phyloP scores from a whole-genome alignment of 1,140 invertebrate genomes.

The Matsumurasca onukii region DNA sequence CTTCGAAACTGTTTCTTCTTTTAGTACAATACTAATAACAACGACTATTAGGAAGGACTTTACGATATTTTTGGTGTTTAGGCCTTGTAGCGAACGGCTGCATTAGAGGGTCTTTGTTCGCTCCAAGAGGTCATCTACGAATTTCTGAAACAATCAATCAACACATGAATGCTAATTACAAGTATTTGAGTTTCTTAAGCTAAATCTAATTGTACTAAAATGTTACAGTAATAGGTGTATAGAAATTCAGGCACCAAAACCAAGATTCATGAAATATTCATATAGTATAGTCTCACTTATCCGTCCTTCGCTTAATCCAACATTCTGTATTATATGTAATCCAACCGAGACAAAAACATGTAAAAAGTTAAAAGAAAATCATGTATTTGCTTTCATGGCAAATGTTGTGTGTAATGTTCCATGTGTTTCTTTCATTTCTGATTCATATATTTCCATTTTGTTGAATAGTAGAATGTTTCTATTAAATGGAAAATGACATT shows the following conservation, averaged over 20 bases:
- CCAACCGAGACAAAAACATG: neutral
- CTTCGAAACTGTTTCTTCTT: too few relatives aligned
- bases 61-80: neutral
- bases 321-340: neutral
- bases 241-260: neutral
- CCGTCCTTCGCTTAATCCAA: too few relatives aligned
- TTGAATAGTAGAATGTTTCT: too few relatives aligned
- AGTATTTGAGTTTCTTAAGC: neutral
- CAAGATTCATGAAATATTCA: neutral
- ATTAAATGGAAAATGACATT: too few relatives aligned
- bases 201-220: neutral
- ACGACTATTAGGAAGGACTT: too few relatives aligned
- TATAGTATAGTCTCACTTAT: neutral
- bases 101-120: conserved; percentile 80
- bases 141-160: conserved; percentile 68
- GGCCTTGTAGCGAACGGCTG: neutral
- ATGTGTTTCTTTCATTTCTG: too few relatives aligned
- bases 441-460: too few relatives aligned
- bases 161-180: neutral
- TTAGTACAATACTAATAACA: too few relatives aligned
- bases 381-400: too few relatives aligned
- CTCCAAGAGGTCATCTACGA: conserved; percentile 85
- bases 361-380: too few relatives aligned
- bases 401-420: too few relatives aligned
- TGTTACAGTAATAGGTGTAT: neutral